Conservation (phyloP, 2,113 vertebrate genomes). For the Romanogobio albipinnatus region DNA sequence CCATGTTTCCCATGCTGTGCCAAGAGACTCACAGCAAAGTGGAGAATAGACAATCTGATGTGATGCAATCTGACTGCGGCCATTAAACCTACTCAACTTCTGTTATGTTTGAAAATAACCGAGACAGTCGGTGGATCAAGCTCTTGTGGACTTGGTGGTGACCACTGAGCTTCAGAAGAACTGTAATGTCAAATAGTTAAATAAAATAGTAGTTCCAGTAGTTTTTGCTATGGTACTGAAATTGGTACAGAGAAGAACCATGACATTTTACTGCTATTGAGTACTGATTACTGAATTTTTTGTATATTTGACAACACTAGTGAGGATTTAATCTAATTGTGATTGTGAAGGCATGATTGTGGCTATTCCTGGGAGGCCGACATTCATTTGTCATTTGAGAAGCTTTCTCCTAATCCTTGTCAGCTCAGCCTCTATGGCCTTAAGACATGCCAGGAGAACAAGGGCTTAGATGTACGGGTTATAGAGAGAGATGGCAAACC, state of each 20-base stretch:
- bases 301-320: too few species aligned
- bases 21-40: background rate
- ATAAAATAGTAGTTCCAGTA: too few species aligned
- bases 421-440: constrained; percentile 53
- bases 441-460: constrained; percentile 33
- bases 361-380: constrained; percentile 65
- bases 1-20: background rate
- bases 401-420: constrained; percentile 53
- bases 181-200: too few species aligned
- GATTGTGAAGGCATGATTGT: background rate
- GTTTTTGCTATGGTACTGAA: too few species aligned
- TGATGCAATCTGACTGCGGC: too few species aligned
- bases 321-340: background rate
- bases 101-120: background rate
- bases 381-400: constrained; percentile 68
- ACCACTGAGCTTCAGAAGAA: background rate
- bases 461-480: constrained; percentile 16
- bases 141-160: background rate
- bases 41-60: background rate
- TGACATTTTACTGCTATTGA: background rate
- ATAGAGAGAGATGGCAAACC: background rate
- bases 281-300: background rate
- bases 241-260: too few species aligned
- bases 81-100: background rate
- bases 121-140: background rate